Conservation (phyloP, 2,888 invertebrate genomes). For the Diaphora mendica region DNA sequence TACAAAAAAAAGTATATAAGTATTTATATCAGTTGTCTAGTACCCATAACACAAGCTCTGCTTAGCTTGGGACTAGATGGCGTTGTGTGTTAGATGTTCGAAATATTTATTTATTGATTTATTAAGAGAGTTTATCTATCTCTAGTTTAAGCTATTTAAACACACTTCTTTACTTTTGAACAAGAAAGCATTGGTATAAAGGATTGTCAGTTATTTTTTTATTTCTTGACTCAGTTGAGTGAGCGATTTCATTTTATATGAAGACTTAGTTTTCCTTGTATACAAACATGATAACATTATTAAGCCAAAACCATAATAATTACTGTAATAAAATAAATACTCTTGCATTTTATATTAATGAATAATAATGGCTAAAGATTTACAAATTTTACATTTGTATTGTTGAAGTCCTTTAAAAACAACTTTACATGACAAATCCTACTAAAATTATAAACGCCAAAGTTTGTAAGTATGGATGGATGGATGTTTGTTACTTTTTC, state of each 20-base stretch:
- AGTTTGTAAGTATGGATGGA: too few relatives aligned
- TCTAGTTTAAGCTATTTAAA: not conserved
- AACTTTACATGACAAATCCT: not conserved
- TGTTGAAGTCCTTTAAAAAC: not conserved
- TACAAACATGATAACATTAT: not conserved
- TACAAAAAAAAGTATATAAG: too few relatives aligned
- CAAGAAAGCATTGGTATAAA: not conserved
- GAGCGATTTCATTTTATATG: not conserved
- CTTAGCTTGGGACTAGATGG: too few relatives aligned
- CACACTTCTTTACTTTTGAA: not conserved
- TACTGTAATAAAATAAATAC: not conserved
- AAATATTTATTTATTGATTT: too few relatives aligned
- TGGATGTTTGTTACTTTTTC: too few relatives aligned
- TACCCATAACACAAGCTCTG: too few relatives aligned
- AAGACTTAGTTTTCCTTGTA: slow-evolving; percentile 1
- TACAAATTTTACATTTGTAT: too few relatives aligned
- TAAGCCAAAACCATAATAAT: not conserved
- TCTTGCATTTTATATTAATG: not conserved
- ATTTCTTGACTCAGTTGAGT: not conserved
- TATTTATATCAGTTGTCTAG: too few relatives aligned
- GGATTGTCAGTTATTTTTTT: not conserved
- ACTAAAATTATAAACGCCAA: too few relatives aligned
- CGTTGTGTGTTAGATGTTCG: too few relatives aligned
- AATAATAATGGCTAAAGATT: not conserved
- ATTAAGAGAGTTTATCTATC: not conserved